phyloP scores from a whole-genome alignment of 2,888 invertebrate genomes.

The Andrena haemorrhoa region DNA sequence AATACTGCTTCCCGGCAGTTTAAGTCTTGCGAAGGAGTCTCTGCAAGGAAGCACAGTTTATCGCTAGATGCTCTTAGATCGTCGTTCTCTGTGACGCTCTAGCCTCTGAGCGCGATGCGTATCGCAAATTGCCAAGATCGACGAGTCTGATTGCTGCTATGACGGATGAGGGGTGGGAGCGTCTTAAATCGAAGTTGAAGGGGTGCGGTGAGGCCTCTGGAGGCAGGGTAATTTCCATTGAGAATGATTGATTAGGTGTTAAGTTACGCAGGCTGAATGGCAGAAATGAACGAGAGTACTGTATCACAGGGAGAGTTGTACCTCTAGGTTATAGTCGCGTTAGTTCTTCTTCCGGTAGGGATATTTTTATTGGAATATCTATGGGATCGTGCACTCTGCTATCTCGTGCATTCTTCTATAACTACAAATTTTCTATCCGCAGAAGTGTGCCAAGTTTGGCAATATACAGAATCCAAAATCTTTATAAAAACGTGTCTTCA shows the following conservation, averaged over 20 bases:
- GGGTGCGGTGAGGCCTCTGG: background rate
- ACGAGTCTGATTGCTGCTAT: constrained; percentile 2
- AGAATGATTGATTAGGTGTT: background rate
- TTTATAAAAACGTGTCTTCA: too few relatives aligned
- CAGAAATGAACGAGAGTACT: background rate
- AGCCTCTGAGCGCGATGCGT: constrained; percentile 17
- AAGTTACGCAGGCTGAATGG: background rate
- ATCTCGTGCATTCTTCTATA: too few relatives aligned
- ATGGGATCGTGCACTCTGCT: too few relatives aligned
- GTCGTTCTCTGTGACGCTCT: constrained; percentile 10
- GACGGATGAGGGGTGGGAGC: constrained; percentile 15
- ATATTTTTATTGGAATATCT: too few relatives aligned
- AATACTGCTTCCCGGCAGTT: background rate
- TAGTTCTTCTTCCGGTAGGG: too few relatives aligned
- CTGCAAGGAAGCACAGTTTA: background rate
- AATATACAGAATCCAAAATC: too few relatives aligned
- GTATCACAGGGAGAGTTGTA: too few relatives aligned
- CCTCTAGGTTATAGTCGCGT: too few relatives aligned
- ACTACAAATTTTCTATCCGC: too few relatives aligned
- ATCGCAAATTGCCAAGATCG: constrained; percentile 42
- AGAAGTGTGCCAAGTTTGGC: too few relatives aligned
- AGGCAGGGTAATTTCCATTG: background rate
- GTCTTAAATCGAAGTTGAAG: background rate
- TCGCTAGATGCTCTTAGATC: constrained; percentile 4
- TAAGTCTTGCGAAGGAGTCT: background rate